Evolutionary conservation across 2,797 vertebrate genomes (phyloP).

Genomic region (Smutsia temminckii): DNA sequence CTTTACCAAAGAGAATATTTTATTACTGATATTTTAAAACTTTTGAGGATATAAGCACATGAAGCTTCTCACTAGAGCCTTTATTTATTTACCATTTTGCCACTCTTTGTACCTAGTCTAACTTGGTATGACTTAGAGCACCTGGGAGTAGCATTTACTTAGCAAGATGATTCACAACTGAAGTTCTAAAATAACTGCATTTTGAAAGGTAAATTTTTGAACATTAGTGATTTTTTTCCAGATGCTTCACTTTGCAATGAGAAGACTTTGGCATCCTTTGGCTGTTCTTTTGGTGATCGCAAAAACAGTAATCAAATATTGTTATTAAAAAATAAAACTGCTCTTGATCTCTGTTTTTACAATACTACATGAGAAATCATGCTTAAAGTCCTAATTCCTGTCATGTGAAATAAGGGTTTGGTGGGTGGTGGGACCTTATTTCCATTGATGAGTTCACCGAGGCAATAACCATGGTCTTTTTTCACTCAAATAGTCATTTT

Average conservation of each 20-base stretch:
- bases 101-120: neutral
- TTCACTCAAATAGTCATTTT: conserved; percentile 67
- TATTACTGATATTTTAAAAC: neutral
- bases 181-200: neutral
- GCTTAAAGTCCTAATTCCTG: neutral
- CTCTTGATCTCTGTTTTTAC: neutral
- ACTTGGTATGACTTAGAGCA: neutral
- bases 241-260: neutral
- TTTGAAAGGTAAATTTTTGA: conserved; percentile 24
- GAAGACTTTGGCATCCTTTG: neutral
- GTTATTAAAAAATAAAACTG: conserved; percentile 26
- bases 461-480: conserved; percentile 30
- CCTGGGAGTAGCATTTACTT: neutral
- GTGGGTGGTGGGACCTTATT: neutral
- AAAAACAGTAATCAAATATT: neutral
- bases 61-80: neutral
- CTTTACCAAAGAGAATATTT: conserved; percentile 18
- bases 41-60: neutral
- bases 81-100: neutral
- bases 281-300: conserved; percentile 1
- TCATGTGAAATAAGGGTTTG: neutral
- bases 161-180: neutral
- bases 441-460: conserved; percentile 1
- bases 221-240: neutral
- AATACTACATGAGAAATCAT: neutral